Percentiles rank a stretch among this genome's conserved stretches.
These are phyloP conservation scores for Eudemis profundana DNA, from an alignment of 2,888 invertebrate species.

Conservation along the genomic window DNA sequence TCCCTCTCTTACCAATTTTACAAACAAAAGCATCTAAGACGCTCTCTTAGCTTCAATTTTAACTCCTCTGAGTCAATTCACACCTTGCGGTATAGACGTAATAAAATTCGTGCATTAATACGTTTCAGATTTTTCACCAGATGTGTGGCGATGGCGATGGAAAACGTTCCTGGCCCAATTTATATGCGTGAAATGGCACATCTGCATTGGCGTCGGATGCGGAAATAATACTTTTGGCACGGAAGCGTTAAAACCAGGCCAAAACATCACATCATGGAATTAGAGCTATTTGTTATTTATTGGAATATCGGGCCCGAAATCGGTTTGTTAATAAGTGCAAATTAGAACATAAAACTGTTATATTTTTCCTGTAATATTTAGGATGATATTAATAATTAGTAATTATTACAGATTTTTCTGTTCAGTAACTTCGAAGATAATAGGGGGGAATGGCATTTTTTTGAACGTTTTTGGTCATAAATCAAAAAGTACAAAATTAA, in stretches of 20 bases:
- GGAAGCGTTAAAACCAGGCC: slow-evolving; percentile 63
- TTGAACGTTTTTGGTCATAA: too few species aligned
- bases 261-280: slow-evolving; percentile 52
- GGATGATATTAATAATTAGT: too few species aligned
- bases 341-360: too few species aligned
- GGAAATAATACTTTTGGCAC: slow-evolving; percentile 73
- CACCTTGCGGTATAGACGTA: neutral
- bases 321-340: neutral
- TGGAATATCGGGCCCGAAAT: neutral
- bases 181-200: slow-evolving; percentile 73
- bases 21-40: too few species aligned
- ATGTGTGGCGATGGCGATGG: slow-evolving; percentile 35
- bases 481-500: too few species aligned
- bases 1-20: too few species aligned
- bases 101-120: slow-evolving; percentile 13
- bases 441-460: too few species aligned
- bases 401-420: too few species aligned
- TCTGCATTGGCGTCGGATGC: slow-evolving; percentile 76
- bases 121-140: slow-evolving; percentile 16
- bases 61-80: neutral
- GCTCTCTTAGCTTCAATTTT: neutral
- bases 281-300: slow-evolving; percentile 41
- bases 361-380: too few species aligned
- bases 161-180: slow-evolving; percentile 59
- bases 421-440: too few species aligned